Conservation (phyloP, 2,113 vertebrate species). For the Bos indicus region DNA sequence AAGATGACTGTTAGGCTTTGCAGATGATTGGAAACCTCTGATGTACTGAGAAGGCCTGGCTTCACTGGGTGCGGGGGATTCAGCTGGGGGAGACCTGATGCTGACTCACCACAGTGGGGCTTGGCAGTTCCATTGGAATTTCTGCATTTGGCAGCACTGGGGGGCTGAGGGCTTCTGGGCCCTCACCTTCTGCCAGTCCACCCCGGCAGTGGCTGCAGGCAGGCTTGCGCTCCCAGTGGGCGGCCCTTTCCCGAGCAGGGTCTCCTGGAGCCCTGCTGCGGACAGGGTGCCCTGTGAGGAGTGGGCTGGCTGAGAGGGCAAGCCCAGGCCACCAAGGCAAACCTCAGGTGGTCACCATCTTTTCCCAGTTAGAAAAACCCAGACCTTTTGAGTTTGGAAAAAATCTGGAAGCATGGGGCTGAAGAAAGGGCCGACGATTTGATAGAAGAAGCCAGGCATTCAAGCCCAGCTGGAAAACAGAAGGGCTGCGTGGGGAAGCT, state of each 20-base stretch:
- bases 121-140: not conserved
- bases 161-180: accelerated
- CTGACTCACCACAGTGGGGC: not conserved
- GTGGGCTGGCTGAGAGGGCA: not conserved
- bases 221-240: not conserved
- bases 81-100: not conserved
- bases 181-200: not conserved
- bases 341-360: not conserved
- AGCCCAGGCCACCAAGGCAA: not conserved
- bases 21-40: not conserved
- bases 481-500: not conserved
- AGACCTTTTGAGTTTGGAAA: not conserved
- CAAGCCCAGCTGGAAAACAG: not conserved
- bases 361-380: not conserved
- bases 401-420: not conserved
- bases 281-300: not conserved
- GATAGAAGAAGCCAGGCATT: not conserved
- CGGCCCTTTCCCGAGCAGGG: not conserved
- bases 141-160: not conserved
- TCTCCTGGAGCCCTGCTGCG: not conserved
- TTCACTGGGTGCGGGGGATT: not conserved
- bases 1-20: not conserved
- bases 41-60: not conserved
- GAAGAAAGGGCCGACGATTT: not conserved
- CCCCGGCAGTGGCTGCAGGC: not conserved